phyloP scores from a whole-genome alignment of 2,797 vertebrate species.

The Myotis pilosus region DNA sequence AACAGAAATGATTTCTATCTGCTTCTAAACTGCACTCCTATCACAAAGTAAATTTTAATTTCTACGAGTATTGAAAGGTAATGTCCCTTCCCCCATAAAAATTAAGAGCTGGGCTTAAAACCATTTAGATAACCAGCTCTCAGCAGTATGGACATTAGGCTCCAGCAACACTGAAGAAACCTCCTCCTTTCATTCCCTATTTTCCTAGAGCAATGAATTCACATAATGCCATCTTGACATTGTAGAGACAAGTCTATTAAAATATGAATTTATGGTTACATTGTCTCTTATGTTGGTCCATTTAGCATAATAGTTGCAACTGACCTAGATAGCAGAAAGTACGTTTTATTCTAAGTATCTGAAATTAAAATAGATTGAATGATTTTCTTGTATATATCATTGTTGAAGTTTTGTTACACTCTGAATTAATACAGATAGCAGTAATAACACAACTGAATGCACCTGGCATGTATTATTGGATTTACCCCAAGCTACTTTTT shows the following conservation, averaged over 20 bases:
- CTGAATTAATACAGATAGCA: slow-evolving; percentile 74
- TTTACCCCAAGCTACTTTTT: slow-evolving; percentile 57
- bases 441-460: slow-evolving; percentile 68
- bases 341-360: slow-evolving; percentile 62
- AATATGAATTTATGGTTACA: slow-evolving; percentile 63
- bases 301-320: slow-evolving; percentile 72
- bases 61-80: not conserved
- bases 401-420: slow-evolving; percentile 69
- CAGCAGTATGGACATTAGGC: not conserved
- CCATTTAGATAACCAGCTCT: slow-evolving; percentile 16
- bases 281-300: slow-evolving; percentile 65
- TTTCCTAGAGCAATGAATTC: slow-evolving; percentile 42
- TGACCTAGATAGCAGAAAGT: slow-evolving; percentile 68
- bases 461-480: slow-evolving; percentile 59
- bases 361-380: slow-evolving; percentile 75
- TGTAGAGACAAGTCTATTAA: slow-evolving; percentile 67
- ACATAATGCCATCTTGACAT: slow-evolving; percentile 59
- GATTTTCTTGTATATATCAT: slow-evolving; percentile 71
- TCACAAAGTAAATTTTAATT: slow-evolving; percentile 38
- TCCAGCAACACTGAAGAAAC: slow-evolving; percentile 29
- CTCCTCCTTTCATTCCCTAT: not conserved
- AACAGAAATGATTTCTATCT: not conserved
- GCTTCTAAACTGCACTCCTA: not conserved
- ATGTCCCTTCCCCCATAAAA: not conserved
- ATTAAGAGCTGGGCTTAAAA: slow-evolving; percentile 33